These are phyloP conservation scores for Drosophila ustulata DNA, from an alignment of 2,888 invertebrate species.

Conservation along the genomic window DNA sequence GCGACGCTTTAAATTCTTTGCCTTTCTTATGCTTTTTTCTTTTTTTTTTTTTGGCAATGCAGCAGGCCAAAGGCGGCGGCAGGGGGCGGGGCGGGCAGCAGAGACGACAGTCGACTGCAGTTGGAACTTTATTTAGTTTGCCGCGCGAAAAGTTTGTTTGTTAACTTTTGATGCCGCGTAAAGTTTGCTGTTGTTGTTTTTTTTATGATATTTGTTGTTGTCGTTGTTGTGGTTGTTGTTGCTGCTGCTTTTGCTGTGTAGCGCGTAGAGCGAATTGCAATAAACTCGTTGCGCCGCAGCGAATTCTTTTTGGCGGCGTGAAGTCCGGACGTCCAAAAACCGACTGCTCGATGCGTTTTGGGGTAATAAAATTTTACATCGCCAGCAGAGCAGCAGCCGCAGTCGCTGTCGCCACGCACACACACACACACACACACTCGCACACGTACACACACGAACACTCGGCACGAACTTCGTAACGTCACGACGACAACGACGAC, in stretches of 20 bases:
- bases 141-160: conserved; percentile 58
- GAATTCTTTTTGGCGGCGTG: conserved; percentile 72
- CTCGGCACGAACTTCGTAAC: conserved; percentile 26
- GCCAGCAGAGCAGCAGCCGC: conserved; percentile 43
- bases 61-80: not conserved
- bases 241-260: conserved; percentile 16
- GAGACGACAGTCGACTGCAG: conserved; percentile 8
- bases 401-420: conserved; percentile 52
- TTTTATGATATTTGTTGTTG: conserved; percentile 18
- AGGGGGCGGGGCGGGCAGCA: not conserved
- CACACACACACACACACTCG: conserved; percentile 15
- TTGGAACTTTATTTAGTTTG: conserved; percentile 48
- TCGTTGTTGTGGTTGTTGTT: conserved; percentile 29
- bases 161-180: conserved; percentile 57
- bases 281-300: conserved; percentile 59
- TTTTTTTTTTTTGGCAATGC: conserved; percentile 21
- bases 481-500: conserved; percentile 20
- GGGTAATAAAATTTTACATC: conserved; percentile 82
- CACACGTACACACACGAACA: conserved; percentile 6
- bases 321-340: conserved; percentile 80
- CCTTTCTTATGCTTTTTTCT: conserved; percentile 7
- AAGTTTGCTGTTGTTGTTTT: conserved; percentile 39
- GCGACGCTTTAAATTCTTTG: conserved; percentile 44
- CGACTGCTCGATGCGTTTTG: conserved; percentile 81
- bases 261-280: conserved; percentile 52